phyloP scores from a whole-genome alignment of 2,113 vertebrate species.

The Onychorhynchus coronatus region DNA sequence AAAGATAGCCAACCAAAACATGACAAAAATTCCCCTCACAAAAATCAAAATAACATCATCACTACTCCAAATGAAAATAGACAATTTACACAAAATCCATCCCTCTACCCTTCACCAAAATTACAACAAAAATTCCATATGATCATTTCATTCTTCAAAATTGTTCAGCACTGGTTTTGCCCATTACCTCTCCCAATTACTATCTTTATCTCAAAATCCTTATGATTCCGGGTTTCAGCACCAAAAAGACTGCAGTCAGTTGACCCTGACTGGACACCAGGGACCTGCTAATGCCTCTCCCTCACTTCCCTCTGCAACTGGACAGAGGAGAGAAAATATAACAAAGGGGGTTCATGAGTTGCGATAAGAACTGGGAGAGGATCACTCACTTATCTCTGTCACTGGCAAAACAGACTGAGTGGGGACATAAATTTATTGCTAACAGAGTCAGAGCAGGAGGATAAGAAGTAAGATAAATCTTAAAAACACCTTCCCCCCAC shows the following conservation, averaged over 20 bases:
- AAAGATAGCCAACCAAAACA: not conserved
- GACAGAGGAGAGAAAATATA: not conserved
- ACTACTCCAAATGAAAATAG: not conserved
- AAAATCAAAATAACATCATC: not conserved
- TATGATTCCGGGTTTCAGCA: not conserved
- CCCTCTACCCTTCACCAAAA: not conserved
- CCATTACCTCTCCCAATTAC: not conserved
- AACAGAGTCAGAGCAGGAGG: not conserved
- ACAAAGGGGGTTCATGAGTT: not conserved
- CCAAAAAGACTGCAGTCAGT: not conserved
- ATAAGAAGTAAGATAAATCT: not conserved
- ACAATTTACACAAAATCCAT: not conserved
- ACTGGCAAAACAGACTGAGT: not conserved
- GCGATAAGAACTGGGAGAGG: not conserved
- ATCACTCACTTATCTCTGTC: not conserved
- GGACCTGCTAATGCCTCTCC: not conserved
- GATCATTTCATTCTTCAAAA: not conserved
- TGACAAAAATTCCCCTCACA: not conserved
- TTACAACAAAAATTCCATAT: not conserved
- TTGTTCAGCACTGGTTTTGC: not conserved
- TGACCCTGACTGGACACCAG: not conserved
- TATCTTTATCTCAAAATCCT: not conserved
- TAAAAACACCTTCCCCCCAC: not conserved
- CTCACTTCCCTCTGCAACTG: not conserved
- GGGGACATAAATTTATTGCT: not conserved